Base-by-base conservation (phyloP, 1,140 invertebrate genomes). In the Megalonaias nervosa region DNA sequence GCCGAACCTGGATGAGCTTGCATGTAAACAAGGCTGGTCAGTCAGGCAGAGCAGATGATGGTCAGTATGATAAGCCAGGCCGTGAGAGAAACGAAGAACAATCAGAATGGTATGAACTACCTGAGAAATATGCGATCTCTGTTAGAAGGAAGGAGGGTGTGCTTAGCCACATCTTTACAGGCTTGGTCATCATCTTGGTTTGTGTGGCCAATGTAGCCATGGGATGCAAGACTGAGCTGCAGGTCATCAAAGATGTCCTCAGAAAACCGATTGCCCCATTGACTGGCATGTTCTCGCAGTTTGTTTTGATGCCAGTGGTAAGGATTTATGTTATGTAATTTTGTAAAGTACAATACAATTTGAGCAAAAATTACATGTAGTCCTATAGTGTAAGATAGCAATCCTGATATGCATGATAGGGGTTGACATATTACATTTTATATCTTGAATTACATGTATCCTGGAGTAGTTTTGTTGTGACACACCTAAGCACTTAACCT, bases 281-380 rank as follows among this genome's bases (percentile, higher is more conserved):
- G 14, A 89, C 89, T 62, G 91, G 91, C 3, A 87, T 92, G 64
- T 80, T 85, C 56, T 90, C 87, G 26, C 91, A 92, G 83, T 92
- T 91, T 80, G 70, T 90, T 13, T 79, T 92, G 17, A 92, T 92
- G 91, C 91, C 91, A 5, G n/a, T 91, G 87, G 90, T 92, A 86
- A 84, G 85, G n/a, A 31, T 14, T 19, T 71, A n/a, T 60, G 2
- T 19, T 71, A n/a, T 60, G 2, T 17, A 31, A 23, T 23, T 17
- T 58, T 57, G 21, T 23, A 58, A 14, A 48, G 38, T 48, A 11
- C 38, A 48, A 11, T 48, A 48, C 38, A 48, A 6, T 6, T 48
- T 11, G 38, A 0, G 38, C 38, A 48, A 48, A 11, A 48, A 4
- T 4, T 48, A 48, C 38, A 48, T 48, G 38, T 4, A 48, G 38